Base-by-base conservation (phyloP, 2,797 vertebrate species). In the Crypturellus tataupa region DNA sequence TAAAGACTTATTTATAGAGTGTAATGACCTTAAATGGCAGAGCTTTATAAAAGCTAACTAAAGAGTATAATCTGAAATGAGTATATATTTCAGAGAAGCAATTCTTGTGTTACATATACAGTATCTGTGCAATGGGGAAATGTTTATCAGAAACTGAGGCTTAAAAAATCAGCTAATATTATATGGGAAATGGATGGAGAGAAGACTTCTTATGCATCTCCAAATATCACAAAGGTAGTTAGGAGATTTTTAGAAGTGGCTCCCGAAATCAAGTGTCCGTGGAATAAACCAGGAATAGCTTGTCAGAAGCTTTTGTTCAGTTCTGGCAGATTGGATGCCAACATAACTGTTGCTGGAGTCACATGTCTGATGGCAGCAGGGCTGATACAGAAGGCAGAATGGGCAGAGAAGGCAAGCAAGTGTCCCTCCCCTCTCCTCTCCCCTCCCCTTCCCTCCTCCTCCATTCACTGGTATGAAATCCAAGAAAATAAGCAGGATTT, bases 401-500 rank as follows among this genome's bases (percentile, higher is more conserved):
- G 1, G 6, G 15, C 69, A 49, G 46, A 27, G 44, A 79, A 63
- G 0, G 15, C 65, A 75, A 60, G 21, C 11, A 2, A 58, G 25
- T 9, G 9, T 18, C 23, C 59, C 69, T 47, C 47, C 40, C 17
- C 16, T 59, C 79, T 69, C 33, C 73, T 56, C 25, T 60, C 40
- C 75, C 12, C 29, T 60, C 40, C 67, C 29, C 44, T 72, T 69
- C 89, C 67, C 63, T 85, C 51, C 0, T 49, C 0, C 19, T 80
- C 67, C 37, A 24, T 49, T 49, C 47, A 16, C 64, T 78, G 77
- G 70, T 49, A 79, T 40, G 35, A 81, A 92, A 93, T 47, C 15
- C 10, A 47, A 85, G 77, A 91, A 85, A 83, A 85, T 60, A 80
- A 93, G 72, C 29, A 17, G 33, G 42, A 59, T 78, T 79, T 91